phyloP scores from a whole-genome alignment of 2,888 invertebrate genomes.

The Drosophila lutescens region DNA sequence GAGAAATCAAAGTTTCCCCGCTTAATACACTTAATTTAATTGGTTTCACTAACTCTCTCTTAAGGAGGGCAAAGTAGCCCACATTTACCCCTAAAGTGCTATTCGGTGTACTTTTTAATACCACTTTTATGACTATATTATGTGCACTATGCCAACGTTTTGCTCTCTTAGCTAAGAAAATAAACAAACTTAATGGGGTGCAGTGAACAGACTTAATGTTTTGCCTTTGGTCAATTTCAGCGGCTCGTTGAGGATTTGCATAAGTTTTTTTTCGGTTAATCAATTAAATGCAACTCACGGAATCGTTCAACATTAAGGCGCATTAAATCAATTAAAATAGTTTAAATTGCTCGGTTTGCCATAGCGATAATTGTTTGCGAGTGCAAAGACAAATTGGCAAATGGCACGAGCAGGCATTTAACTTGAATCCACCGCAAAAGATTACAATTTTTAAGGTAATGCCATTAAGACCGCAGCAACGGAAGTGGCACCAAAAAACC shows the following conservation, averaged over 20 bases:
- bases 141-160: constrained; percentile 31
- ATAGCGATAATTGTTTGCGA: constrained; percentile 52
- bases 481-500: constrained; percentile 62
- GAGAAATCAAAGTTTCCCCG: constrained; percentile 1
- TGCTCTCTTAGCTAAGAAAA: constrained; percentile 17
- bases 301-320: constrained; percentile 22
- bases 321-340: constrained; percentile 73
- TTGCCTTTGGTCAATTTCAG: constrained; percentile 1
- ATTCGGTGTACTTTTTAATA: constrained; percentile 46
- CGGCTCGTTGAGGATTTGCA: constrained; percentile 19
- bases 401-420: constrained; percentile 63
- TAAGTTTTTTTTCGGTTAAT: constrained; percentile 28
- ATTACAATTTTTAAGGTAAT: constrained; percentile 67
- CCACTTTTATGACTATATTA: constrained; percentile 54
- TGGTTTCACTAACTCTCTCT: constrained; percentile 37
- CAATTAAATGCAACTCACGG: constrained; percentile 40
- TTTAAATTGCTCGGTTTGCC: constrained; percentile 48
- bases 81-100: constrained; percentile 49
- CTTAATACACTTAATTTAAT: constrained; percentile 1
- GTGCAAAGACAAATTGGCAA: constrained; percentile 64
- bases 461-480: constrained; percentile 47
- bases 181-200: constrained; percentile 36
- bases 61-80: constrained; percentile 26
- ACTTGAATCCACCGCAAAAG: constrained; percentile 56
- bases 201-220: constrained; percentile 20